Evolutionary conservation across 2,888 invertebrate species (phyloP).

Genomic region (Macaria notata): DNA sequence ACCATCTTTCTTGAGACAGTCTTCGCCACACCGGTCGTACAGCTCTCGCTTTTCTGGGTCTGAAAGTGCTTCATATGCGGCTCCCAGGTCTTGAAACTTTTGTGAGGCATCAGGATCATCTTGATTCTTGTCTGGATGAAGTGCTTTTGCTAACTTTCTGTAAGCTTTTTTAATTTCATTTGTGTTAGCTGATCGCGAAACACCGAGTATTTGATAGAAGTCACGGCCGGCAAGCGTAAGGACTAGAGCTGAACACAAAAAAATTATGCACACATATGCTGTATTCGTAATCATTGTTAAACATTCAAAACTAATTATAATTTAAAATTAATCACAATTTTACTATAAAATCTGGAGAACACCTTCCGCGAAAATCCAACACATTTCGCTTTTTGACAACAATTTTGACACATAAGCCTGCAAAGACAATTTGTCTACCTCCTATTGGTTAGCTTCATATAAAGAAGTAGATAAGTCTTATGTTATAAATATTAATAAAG

Average conservation of each 20-base stretch:
- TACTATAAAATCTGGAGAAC: slow-evolving; percentile 40
- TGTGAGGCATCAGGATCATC: slow-evolving; percentile 96
- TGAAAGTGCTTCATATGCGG: slow-evolving; percentile 97
- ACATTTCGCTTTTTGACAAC: slow-evolving; percentile 65
- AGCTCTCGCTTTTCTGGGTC: slow-evolving; percentile 96
- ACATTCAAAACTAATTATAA: slow-evolving; percentile 54
- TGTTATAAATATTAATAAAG: background rate
- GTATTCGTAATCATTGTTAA: slow-evolving; percentile 65
- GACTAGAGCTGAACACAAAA: slow-evolving; percentile 62
- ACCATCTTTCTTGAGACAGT: slow-evolving; percentile 96
- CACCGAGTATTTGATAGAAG: slow-evolving; percentile 96
- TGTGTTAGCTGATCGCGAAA: slow-evolving; percentile 91
- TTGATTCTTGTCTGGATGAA: slow-evolving; percentile 98
- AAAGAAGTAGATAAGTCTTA: background rate
- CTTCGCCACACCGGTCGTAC: slow-evolving; percentile 98
- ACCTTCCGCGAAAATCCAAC: slow-evolving; percentile 35
- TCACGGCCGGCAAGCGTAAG: slow-evolving; percentile 88
- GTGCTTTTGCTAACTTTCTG: slow-evolving; percentile 95
- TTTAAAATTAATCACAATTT: slow-evolving; percentile 43
- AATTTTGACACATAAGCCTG: slow-evolving; percentile 56
- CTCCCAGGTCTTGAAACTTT: slow-evolving; percentile 97
- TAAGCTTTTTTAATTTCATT: slow-evolving; percentile 99
- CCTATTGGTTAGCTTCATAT: slow-evolving; percentile 51
- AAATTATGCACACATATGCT: slow-evolving; percentile 64
- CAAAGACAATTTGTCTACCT: slow-evolving; percentile 69